Evolutionary conservation across 2,113 vertebrate genomes (phyloP).

Genomic region (Himantopus leucocephalus): DNA sequence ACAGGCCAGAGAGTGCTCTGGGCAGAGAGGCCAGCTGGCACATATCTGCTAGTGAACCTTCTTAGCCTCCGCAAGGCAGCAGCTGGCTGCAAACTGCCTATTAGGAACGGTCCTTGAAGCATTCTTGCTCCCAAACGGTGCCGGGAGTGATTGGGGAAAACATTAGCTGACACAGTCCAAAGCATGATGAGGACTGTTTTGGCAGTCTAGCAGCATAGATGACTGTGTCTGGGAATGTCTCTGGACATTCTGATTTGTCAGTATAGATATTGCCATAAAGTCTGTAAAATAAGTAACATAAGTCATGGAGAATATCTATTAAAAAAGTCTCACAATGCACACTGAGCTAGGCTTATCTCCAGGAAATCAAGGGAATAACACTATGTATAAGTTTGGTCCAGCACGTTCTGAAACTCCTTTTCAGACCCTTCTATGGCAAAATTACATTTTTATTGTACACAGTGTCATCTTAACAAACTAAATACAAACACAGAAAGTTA

Average conservation of each 20-base stretch:
- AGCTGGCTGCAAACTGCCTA: background rate
- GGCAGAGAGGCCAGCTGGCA: background rate
- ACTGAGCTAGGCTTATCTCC: background rate
- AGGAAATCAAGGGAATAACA: background rate
- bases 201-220: background rate
- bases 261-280: background rate
- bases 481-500: background rate
- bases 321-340: background rate
- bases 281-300: background rate
- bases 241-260: background rate
- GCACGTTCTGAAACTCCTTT: background rate
- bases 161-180: background rate
- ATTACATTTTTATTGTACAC: background rate
- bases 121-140: background rate
- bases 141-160: background rate
- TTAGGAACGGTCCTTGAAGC: background rate
- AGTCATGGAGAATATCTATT: background rate
- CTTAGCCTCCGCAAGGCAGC: background rate
- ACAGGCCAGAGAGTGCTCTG: background rate
- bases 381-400: background rate
- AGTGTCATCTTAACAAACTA: background rate
- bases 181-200: background rate
- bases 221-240: background rate
- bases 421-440: background rate
- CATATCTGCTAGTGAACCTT: background rate